Evolutionary conservation across 2,797 vertebrate genomes (phyloP), one percentile per base, ranked within the genome.

Genomic region (Crenuchus spilurus): DNA sequence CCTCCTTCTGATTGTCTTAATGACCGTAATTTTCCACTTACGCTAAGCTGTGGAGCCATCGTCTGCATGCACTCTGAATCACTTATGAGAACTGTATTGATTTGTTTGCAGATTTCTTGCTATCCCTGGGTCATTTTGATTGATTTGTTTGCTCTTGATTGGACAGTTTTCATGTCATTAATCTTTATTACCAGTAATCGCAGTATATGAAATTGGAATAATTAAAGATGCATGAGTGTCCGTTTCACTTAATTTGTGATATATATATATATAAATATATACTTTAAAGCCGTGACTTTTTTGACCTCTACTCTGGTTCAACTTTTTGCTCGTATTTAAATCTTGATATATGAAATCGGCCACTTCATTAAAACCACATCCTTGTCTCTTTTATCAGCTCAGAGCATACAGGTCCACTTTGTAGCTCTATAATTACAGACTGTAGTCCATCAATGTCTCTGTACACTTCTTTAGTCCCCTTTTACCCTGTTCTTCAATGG

Each of bases 1-100:
- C 80, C 79, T 58, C 67, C 81, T 85, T 76, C 82, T 82, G 87
- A 90, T 91, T 88, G 82, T 84, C 83, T 82, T 89, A 91, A 91
- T 89, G 85, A 89, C 89, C 69, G 82, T 90, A 64, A 92, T 91
- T 91, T 90, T 86, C 88, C 88, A 90, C 84, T 91, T 90, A 88
- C 81, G n/a, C 65, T 60, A 28, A 57, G 75, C 84, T 77, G 79
- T 87, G 61, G 58, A 60, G 68, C 49, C 39, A 16, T 24, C 62
- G 37, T 1, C 9, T 49, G 10, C 58, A 31, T 51, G 26, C 9
- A 35, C 52, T 9, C 22, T n/a, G 60, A 55, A 31, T 39, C 11
- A 35, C 30, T 16, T 16, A 48, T 24, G 51, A 30, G 49, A 68
- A 68, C 75, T 46, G 46, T 39, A 77, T 66, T 44, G 75, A 77